Evolutionary conservation across 2,888 invertebrate genomes (phyloP), one percentile per base, ranked within the genome.

Genomic region (Nebria salina): DNA sequence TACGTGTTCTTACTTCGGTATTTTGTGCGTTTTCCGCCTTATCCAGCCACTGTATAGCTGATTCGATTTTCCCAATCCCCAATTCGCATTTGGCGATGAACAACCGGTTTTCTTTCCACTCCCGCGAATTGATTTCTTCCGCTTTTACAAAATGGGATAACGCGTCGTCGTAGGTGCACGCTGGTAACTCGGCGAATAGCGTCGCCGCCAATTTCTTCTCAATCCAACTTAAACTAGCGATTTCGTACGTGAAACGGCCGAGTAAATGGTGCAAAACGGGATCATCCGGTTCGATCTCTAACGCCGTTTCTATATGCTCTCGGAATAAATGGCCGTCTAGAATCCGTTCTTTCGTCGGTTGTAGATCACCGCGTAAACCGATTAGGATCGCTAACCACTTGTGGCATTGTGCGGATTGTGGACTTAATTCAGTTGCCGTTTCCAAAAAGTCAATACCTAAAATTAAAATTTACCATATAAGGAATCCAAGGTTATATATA

Each of bases 361-460:
- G 90, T 85, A 90, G 92, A 80, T 93, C 92, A 43, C 91, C 91
- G 76, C 92, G 88, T 73, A 90, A 89, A 15, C 94, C 94, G 74
- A 94, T 86, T 13, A 94, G 90, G 74, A 95, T 92, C 1, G 94
- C 95, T 87, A 90, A 92, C 94, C 95, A 95, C 88, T 95, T 95
- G 87, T 94, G 94, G 15, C 92, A 91, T 85, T 93, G 91, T 0
- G 91, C 89, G 84, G 91, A 89, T 25, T 89, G 86, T 0, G 89
- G 87, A 82, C 91, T 89, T 3, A 91, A 82, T 73, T 89, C 86
- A 34, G 94, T 86, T 25, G 93, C 91, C 82, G 87, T 87, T 77
- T 90, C 88, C 77, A 93, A 93, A 82, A 90, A 90, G 65, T 91
- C 89, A 73, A 92, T 89, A 73, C 93, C 93, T 92, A 83, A 8